Evolutionary conservation across 2,888 invertebrate species (phyloP).

Genomic region (Sussaba pulchella): DNA sequence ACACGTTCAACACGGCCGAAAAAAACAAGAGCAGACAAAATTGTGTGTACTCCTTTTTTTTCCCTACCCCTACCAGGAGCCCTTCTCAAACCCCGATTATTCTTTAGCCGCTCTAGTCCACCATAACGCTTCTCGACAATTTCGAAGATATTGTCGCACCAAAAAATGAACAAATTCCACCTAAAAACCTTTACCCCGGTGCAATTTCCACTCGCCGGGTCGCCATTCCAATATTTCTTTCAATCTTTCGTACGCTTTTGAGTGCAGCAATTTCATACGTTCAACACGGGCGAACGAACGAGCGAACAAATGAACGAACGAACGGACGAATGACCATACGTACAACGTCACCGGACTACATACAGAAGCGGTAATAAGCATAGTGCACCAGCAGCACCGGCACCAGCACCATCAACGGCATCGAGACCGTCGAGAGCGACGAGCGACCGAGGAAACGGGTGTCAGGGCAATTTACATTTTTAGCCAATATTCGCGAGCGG

Average conservation of each 20-base stretch:
- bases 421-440: constrained; percentile 61
- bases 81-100: too few relatives aligned
- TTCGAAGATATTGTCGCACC: too few relatives aligned
- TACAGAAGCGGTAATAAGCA: constrained; percentile 54
- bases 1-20: too few relatives aligned
- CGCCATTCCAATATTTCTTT: not conserved
- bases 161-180: too few relatives aligned
- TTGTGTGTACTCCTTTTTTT: too few relatives aligned
- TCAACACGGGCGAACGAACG: constrained; percentile 1
- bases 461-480: constrained; percentile 80
- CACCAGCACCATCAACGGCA: constrained; percentile 49
- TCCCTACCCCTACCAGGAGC: too few relatives aligned
- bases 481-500: constrained; percentile 76
- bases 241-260: constrained; percentile 5
- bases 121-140: too few relatives aligned
- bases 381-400: constrained; percentile 1
- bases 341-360: constrained; percentile 27
- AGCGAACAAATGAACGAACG: constrained; percentile 16
- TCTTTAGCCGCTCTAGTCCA: too few relatives aligned
- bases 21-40: too few relatives aligned
- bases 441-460: constrained; percentile 59
- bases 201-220: too few relatives aligned
- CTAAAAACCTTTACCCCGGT: too few relatives aligned
- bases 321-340: constrained; percentile 17
- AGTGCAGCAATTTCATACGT: not conserved